Conservation (phyloP, 2,113 vertebrate genomes). For the Pelodiscus sinensis region DNA sequence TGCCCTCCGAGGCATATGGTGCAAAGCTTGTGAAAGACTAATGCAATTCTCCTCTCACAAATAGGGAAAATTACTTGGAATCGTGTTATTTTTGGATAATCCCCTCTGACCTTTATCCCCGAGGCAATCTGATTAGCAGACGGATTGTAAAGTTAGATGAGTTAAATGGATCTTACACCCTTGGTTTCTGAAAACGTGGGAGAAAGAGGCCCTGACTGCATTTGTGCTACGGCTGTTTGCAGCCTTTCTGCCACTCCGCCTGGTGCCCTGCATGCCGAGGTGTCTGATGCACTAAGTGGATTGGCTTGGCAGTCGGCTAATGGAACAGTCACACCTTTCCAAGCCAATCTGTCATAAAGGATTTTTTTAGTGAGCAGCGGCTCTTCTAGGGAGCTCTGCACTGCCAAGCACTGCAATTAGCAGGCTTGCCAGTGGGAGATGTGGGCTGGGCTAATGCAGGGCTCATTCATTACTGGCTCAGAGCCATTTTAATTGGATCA, state of each 20-base stretch:
- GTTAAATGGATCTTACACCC: neutral
- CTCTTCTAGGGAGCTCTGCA: constrained; percentile 20
- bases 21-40: neutral
- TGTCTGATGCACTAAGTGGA: constrained; percentile 59
- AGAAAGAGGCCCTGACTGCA: neutral
- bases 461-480: neutral
- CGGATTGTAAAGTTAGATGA: constrained; percentile 33
- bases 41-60: fast-evolving
- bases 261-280: neutral
- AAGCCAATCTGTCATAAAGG: constrained; percentile 51
- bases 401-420: neutral
- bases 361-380: neutral
- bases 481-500: neutral
- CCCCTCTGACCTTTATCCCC: constrained; percentile 48
- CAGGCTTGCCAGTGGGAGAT: neutral
- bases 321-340: constrained; percentile 36
- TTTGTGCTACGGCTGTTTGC: neutral
- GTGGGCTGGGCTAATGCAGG: neutral
- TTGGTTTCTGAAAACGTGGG: neutral
- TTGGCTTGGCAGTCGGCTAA: constrained; percentile 60
- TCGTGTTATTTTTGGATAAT: constrained; percentile 47
- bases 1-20: fast-evolving
- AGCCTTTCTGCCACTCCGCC: neutral
- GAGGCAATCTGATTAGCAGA: constrained; percentile 20
- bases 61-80: constrained; percentile 26